phyloP scores from a whole-genome alignment of 2,888 invertebrate genomes.

The Catocala sponsa region DNA sequence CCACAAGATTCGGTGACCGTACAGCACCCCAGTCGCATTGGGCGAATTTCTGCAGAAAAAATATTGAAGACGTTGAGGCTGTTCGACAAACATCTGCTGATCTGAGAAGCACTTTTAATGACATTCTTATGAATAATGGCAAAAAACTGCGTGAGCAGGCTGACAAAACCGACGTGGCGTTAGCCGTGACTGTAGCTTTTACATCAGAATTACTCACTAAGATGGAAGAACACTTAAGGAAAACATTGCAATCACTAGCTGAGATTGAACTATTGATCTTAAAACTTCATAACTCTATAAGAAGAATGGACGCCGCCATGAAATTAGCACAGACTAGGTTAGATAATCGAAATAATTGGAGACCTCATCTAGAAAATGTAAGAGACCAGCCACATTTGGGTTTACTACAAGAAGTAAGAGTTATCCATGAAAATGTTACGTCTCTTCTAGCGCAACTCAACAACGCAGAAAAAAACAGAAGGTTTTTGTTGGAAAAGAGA shows the following conservation, averaged over 20 bases:
- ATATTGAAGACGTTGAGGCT: slow-evolving; percentile 91
- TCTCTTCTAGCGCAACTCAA: slow-evolving; percentile 89
- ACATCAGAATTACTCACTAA: slow-evolving; percentile 91
- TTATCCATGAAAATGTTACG: slow-evolving; percentile 90
- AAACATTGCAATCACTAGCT: slow-evolving; percentile 92
- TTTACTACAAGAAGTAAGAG: slow-evolving; percentile 92
- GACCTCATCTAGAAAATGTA: slow-evolving; percentile 95
- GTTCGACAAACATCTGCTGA: slow-evolving; percentile 92
- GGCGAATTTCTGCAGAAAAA: slow-evolving; percentile 94
- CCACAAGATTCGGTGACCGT: slow-evolving; percentile 93
- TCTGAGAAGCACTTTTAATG: slow-evolving; percentile 91
- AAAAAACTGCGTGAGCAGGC: slow-evolving; percentile 94
- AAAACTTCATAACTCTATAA: slow-evolving; percentile 90
- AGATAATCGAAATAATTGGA: slow-evolving; percentile 90
- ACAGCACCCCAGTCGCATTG: slow-evolving; percentile 91
- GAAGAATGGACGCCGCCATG: slow-evolving; percentile 93
- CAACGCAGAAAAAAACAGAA: slow-evolving; percentile 88
- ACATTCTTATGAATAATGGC: slow-evolving; percentile 92
- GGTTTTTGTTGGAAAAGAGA: slow-evolving; percentile 87
- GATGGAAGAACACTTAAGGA: slow-evolving; percentile 90
- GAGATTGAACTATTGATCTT: slow-evolving; percentile 93
- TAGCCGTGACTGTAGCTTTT: slow-evolving; percentile 92
- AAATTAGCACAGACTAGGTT: slow-evolving; percentile 96
- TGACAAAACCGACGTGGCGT: slow-evolving; percentile 92
- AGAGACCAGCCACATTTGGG: slow-evolving; percentile 93